Conservation (phyloP, 2,888 invertebrate genomes). For the Limnephilus auricula region DNA sequence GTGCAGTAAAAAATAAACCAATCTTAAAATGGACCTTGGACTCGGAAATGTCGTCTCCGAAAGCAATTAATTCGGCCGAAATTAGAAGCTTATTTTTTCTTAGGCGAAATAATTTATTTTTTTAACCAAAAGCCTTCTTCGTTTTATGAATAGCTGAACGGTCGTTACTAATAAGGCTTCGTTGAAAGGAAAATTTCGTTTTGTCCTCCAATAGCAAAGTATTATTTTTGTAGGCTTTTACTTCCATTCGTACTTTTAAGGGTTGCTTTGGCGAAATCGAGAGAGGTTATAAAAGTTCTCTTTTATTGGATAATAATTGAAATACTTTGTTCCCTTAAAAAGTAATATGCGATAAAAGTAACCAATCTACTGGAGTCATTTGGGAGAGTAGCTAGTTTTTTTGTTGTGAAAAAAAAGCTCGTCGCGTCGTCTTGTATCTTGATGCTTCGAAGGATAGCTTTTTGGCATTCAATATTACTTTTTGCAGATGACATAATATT, state of each 20-base stretch:
- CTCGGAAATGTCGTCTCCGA: background rate
- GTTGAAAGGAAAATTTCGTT: background rate
- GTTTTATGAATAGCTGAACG: background rate
- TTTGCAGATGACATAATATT: too few relatives aligned
- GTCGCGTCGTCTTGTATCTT: background rate
- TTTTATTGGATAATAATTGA: conserved; percentile 55
- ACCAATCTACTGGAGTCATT: background rate
- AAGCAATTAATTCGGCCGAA: background rate
- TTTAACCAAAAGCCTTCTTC: background rate
- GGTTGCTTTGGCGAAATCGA: background rate
- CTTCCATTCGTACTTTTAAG: background rate
- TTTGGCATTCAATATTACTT: background rate
- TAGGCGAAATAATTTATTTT: background rate
- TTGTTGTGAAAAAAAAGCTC: background rate
- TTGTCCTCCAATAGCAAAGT: background rate
- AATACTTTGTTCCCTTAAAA: conserved; percentile 49
- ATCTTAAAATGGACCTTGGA: background rate
- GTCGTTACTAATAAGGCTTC: background rate
- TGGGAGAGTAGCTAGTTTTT: background rate
- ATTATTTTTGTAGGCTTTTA: conserved; percentile 40
- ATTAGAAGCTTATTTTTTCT: background rate
- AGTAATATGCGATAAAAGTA: background rate
- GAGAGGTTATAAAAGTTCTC: conserved; percentile 47
- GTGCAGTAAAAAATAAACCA: background rate
- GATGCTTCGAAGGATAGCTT: background rate